Evolutionary conservation across 2,797 vertebrate genomes (phyloP), one percentile per base, ranked within the genome.

Genomic region (Xenops minutus): DNA sequence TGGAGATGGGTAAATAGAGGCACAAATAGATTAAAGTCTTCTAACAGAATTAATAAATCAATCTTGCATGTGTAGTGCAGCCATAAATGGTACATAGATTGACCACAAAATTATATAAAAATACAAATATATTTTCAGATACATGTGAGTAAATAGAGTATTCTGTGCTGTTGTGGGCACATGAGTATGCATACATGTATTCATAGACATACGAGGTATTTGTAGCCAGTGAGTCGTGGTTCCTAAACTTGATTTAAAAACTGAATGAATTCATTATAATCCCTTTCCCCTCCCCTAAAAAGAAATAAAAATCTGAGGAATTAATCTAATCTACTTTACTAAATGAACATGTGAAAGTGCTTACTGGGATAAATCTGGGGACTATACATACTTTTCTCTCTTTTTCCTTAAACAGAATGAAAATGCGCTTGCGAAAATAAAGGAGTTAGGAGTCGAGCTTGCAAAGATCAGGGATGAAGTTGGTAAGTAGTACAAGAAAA

Each of bases 381-480:
- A 89, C 94, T 95, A 75, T 88, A 59, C 67, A 77, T 96, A 69
- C 95, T 92, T 96, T 30, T 96, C 52, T 89, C 6, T 95, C 69
- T 95, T 64, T 96, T 97, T 97, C 68, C 97, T 93, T 89, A 98
- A 98, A 92, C 98, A 99, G 99, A 99, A 96, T 85, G 99, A 99
- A 98, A 98, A 98, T 92, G 98, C 98, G 95, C 97, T 98, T 94
- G 98, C 98, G 97, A 99, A 99, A 98, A 99, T 99, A 97, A 98
- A 98, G 98, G 99, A 99, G 89, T 97, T 99, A 97, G 98, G 98
- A 94, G 96, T 98, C 88, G 98, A 99, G 97, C 99, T 99, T 97
- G 97, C 98, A 96, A 99, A 98, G 97, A 98, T 99, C 98, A 99
- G 98, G 98, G 99, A 99, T 99, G 99, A 99, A 99, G 98, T 99